phyloP scores from a whole-genome alignment of 2,113 vertebrate genomes.

The Australoheros scitulus region DNA sequence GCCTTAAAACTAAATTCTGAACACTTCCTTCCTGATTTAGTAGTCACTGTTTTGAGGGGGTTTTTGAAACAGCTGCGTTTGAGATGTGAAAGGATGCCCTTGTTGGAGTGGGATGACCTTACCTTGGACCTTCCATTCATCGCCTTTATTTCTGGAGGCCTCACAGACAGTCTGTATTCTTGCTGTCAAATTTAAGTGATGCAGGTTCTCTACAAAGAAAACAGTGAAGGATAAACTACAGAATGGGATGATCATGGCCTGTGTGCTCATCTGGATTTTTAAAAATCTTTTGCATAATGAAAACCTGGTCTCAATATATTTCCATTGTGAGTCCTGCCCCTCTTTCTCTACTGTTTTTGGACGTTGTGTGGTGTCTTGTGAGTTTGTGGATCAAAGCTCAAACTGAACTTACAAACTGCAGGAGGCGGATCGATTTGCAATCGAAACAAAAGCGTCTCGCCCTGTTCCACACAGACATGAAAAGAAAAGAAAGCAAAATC shows the following conservation, averaged over 20 bases:
- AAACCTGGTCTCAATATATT: no score
- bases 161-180: neutral
- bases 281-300: no score
- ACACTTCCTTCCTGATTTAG: neutral
- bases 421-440: no score
- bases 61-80: neutral
- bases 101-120: neutral
- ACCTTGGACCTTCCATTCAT: no score
- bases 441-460: no score
- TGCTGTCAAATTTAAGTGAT: neutral
- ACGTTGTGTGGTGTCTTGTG: neutral
- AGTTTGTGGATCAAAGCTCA: neutral
- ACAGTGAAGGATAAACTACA: no score
- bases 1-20: neutral
- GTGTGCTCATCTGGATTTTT: no score
- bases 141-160: neutral
- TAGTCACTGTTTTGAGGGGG: neutral
- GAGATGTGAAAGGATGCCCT: neutral
- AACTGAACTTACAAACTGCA: no score
- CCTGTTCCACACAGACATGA: no score
- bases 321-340: no score
- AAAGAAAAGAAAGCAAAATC: neutral
- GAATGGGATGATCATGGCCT: no score
- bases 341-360: no score
- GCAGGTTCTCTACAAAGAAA: fast-evolving